phyloP scores from a whole-genome alignment of 1,140 invertebrate genomes.

The Streblospio benedicti region DNA sequence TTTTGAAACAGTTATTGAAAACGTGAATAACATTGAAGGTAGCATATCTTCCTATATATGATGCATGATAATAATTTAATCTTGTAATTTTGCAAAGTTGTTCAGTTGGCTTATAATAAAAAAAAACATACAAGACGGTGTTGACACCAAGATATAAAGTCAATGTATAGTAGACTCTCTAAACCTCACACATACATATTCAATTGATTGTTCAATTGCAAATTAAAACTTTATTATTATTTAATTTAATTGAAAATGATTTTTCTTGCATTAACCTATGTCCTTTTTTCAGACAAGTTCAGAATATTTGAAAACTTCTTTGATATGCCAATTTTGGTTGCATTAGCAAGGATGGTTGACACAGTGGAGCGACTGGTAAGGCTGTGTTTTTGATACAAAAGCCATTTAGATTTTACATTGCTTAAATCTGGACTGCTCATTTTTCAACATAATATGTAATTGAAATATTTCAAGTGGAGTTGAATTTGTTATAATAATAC shows the following conservation, averaged over 20 bases:
- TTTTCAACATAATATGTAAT: conserved; percentile 26
- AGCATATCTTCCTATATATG: conserved; percentile 47
- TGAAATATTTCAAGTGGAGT: conserved; percentile 30
- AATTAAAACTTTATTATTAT: not conserved
- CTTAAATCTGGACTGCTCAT: not conserved
- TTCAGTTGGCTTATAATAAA: too few species aligned
- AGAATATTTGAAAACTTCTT: conserved; percentile 67
- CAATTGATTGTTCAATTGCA: not conserved
- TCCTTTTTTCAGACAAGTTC: conserved; percentile 41
- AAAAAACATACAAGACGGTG: too few species aligned
- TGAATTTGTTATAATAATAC: not conserved
- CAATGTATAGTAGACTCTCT: too few species aligned
- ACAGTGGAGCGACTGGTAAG: conserved; percentile 52
- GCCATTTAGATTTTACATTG: not conserved
- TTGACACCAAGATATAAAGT: too few species aligned
- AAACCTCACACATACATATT: too few species aligned
- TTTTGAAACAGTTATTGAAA: conserved; percentile 24
- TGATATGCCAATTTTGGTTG: conserved; percentile 60
- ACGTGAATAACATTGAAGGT: conserved; percentile 44
- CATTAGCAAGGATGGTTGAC: conserved; percentile 65
- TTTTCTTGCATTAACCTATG: conserved; percentile 7
- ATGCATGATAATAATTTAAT: conserved; percentile 58
- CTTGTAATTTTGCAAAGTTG: too few species aligned
- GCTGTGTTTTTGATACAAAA: not conserved
- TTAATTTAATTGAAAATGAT: not conserved